A percentile compares a stretch with the other conserved stretches of the same genome.
These are phyloP conservation scores for Aleiodes testaceus DNA, from an alignment of 2,888 invertebrate genomes.

Conservation along the genomic window DNA sequence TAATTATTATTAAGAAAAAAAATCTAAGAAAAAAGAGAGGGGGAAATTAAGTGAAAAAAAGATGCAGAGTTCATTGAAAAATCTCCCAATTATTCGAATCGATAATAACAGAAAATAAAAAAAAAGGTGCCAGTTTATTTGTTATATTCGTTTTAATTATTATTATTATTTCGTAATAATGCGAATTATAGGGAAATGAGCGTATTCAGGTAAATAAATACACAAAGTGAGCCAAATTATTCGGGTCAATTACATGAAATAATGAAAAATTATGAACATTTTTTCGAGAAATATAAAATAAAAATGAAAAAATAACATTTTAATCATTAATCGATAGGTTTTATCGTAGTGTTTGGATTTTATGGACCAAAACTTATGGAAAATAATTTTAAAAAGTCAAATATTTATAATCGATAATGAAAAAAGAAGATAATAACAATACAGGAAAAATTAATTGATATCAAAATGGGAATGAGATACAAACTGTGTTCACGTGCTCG, in stretches of 20 bases:
- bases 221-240: constrained; percentile 15
- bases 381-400: constrained; percentile 36
- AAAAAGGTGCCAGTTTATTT: constrained; percentile 40
- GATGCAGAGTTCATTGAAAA: constrained; percentile 25
- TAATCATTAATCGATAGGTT: neutral
- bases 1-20: constrained; percentile 58
- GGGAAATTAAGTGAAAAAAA: no score
- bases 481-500: constrained; percentile 53
- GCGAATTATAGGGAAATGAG: neutral
- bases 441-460: constrained; percentile 22
- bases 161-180: constrained; percentile 20
- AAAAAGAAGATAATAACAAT: constrained; percentile 1
- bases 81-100: constrained; percentile 9
- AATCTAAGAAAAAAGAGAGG: no score
- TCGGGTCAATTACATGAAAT: constrained; percentile 50
- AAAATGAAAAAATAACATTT: neutral
- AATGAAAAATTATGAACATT: neutral
- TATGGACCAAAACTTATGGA: constrained; percentile 51
- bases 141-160: constrained; percentile 36
- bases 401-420: constrained; percentile 32
- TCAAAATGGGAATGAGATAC: constrained; percentile 50
- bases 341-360: constrained; percentile 46
- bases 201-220: constrained; percentile 7
- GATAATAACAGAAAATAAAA: constrained; percentile 7
- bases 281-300: neutral